phyloP scores from a whole-genome alignment of 2,797 vertebrate species.

The Parotocinclus haroldoi region DNA sequence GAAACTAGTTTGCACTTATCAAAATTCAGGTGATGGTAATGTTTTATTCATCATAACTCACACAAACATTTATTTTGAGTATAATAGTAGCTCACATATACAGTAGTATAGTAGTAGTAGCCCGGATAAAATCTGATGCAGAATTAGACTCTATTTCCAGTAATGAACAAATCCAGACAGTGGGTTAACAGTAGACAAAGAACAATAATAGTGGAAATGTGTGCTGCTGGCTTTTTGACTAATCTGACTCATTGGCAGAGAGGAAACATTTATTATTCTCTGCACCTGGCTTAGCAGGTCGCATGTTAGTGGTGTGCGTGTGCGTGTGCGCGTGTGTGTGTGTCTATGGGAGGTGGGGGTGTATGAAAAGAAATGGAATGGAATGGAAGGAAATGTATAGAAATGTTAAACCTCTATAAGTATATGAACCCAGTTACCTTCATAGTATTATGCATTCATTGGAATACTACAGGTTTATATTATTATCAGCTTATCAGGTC shows the following conservation, averaged over 20 bases:
- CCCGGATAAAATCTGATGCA: no score
- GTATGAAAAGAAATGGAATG: no score
- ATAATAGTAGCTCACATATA: background rate
- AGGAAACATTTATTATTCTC: slow-evolving; percentile 36
- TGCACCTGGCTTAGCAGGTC: slow-evolving; percentile 15
- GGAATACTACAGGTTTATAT: background rate
- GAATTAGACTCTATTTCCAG: background rate
- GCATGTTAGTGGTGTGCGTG: slow-evolving; percentile 25
- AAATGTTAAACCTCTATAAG: background rate
- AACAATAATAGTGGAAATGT: slow-evolving; percentile 3
- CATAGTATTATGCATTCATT: background rate
- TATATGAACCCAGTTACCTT: background rate
- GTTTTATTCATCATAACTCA: no score
- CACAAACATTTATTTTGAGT: no score
- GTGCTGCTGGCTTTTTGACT: slow-evolving; percentile 18
- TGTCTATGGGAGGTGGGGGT: no score
- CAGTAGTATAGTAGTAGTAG: background rate
- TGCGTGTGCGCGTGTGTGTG: no score
- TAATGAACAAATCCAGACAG: background rate
- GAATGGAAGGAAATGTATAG: slow-evolving; percentile 23
- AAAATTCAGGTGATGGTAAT: no score
- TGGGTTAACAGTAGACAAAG: background rate
- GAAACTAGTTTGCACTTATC: no score
- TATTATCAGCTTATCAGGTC: background rate
- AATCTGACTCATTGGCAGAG: slow-evolving; percentile 18